Base-by-base conservation (phyloP, 2,113 vertebrate species). In the Nesogale talazaci region DNA sequence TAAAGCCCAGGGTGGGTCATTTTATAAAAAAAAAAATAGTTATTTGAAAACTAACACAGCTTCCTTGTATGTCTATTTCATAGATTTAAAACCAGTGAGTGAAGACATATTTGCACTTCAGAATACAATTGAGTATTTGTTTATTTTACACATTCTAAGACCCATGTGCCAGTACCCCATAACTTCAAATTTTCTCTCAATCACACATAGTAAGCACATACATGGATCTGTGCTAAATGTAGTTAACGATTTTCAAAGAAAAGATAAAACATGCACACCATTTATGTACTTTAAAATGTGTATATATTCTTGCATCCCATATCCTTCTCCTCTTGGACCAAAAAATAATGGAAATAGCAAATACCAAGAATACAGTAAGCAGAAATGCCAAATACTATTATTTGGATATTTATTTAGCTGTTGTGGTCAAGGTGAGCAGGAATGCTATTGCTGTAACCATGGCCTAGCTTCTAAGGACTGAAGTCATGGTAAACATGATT, bases 1-100 rank as follows among this genome's bases (percentile, higher is more conserved):
- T 95, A 94, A 92, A 95, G 83, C 59, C 72, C 67, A 74, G 19
- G 22, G 59, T 84, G 46, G 95, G 94, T 80, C 88, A 70, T 83
- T 88, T 88, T 57, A 78, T 69, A 86, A 83, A 94, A 79, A 81
- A 72, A 94, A 87, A 90, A 81, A 61, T n/a, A n/a, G 42, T 88
- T 31, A 90, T 83, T 89, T 65, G 83, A 31, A 79, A 57, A 34
- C 70, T 57, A 96, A 79, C 36, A 89, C 15, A 38, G 79, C 23
- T 0, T 93, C 79, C 69, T 81, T 81, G 34, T 42, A 23, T 78
- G 27, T 23, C 19, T 65, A 57, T 2, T 78, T 91, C 63, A 86
- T 15, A 89, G 38, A 22, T 86, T 74, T 67, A 52, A 80, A 87
- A 42, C 63, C 22, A 61, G 17, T 46, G 36, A 67, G 8, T 57